Base-by-base conservation (phyloP, 2,888 invertebrate species). In the Polyommatus iphigenia region DNA sequence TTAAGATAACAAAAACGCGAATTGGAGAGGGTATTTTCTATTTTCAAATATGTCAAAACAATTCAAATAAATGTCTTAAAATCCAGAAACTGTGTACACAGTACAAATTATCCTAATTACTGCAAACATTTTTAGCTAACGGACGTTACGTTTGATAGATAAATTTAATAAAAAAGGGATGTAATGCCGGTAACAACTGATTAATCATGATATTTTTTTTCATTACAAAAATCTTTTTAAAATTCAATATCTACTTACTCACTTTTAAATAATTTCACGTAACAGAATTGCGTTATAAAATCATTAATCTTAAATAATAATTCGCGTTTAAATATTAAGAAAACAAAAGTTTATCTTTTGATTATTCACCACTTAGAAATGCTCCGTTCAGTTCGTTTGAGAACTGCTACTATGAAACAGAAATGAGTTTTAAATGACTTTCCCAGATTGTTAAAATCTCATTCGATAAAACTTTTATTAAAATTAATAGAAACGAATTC, bases 381-480 rank as follows among this genome's bases (percentile, higher is more conserved):
- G 71, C 71, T 71, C 32, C 32, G 71, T 71, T 71, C 71, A 36
- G 62, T 62, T 62, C n/a, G 71, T 71, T 6, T 71, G 32, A 36
- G 36, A 71, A 71, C 71, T 71, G 71, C 36, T 36, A 71, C 36
- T 36, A 36, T 36, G 36, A 71, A 71, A 18, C 46, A 67, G 67
- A 62, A 46, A 71, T 67, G 50, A 67, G 71, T 77, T 67, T 77
- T 67, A 32, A 77, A 67, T 71, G 62, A 50, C 46, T 77, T 67
- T 67, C 62, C 46, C 46, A 29, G 29, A 29, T 62, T 77, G 29
- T 67, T 62, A 77, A 67, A 67, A 67, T 67, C 46, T 67, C 46
- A 24, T 77, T 24, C 10, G 24, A 46, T 36, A 36, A 32, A 32
- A 71, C 18, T 36, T 71, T 15, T 1, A 36, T 32, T 2, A 36